A percentile compares a stretch with the other conserved stretches of the same genome.
Conservation (phyloP, 2,888 invertebrate species). For the Pseudanteris insignis region DNA sequence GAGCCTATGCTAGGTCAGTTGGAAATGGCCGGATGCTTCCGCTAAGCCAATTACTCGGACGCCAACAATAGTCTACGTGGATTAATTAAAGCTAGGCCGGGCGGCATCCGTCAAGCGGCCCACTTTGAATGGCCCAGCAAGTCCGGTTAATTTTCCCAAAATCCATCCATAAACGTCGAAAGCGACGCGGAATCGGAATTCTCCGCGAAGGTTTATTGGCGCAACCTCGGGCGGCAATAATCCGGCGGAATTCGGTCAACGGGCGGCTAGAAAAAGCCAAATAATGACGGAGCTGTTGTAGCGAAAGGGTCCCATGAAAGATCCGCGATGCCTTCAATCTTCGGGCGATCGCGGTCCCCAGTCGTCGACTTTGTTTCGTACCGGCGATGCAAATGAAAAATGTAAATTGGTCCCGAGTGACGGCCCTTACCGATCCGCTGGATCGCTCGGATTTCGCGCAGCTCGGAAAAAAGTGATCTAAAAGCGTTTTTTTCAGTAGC, state of each 20-base stretch:
- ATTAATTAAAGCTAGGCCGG: constrained; percentile 16
- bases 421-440: constrained; percentile 56
- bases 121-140: constrained; percentile 19
- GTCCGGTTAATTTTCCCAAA: constrained; percentile 29
- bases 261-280: constrained; percentile 57
- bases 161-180: constrained; percentile 38
- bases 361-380: constrained; percentile 41
- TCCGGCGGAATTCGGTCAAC: constrained; percentile 45
- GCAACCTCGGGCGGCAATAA: constrained; percentile 29
- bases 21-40: too few relatives aligned
- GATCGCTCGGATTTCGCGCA: constrained; percentile 51
- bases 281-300: constrained; percentile 41
- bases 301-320: constrained; percentile 38
- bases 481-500: constrained; percentile 49
- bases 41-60: constrained; percentile 18
- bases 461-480: constrained; percentile 54
- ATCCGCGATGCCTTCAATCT: constrained; percentile 46
- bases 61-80: neutral
- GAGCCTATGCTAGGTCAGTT: too few relatives aligned
- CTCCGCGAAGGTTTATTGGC: constrained; percentile 50
- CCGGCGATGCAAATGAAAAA: constrained; percentile 56
- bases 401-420: constrained; percentile 62
- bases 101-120: constrained; percentile 12
- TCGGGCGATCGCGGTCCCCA: constrained; percentile 33
- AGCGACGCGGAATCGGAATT: constrained; percentile 33